Evolutionary conservation across 2,797 vertebrate species (phyloP).

Genomic region (Sebastes itinus): DNA sequence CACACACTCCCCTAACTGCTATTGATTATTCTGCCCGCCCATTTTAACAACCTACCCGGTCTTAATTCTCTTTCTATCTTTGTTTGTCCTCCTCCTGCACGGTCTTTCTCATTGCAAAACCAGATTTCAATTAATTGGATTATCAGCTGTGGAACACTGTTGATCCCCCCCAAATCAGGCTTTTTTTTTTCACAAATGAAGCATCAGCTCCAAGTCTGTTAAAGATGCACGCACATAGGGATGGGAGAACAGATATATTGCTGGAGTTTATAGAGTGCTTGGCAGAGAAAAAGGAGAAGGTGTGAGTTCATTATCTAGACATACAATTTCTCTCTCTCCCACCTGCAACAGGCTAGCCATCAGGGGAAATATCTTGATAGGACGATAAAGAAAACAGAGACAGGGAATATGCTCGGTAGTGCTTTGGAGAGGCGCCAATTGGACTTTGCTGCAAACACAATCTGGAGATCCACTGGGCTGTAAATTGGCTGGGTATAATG

Average conservation of each 20-base stretch:
- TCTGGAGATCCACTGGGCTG: constrained; percentile 69
- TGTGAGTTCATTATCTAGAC: constrained; percentile 71
- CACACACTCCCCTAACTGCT: constrained; percentile 66
- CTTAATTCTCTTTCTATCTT: constrained; percentile 49
- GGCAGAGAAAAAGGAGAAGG: constrained; percentile 45
- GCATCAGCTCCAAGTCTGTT: not conserved
- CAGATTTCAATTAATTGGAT: constrained; percentile 66
- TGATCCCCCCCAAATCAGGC: constrained; percentile 1
- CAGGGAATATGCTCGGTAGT: constrained; percentile 70
- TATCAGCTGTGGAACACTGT: constrained; percentile 53
- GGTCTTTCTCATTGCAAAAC: constrained; percentile 33
- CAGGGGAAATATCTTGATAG: constrained; percentile 77
- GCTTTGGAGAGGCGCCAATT: constrained; percentile 72
- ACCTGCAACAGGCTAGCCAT: constrained; percentile 65
- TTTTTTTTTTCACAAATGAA: constrained; percentile 12
- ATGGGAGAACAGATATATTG: constrained; percentile 27
- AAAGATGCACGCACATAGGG: not conserved
- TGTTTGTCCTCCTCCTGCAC: constrained; percentile 29
- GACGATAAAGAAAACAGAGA: constrained; percentile 72
- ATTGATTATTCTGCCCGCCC: constrained; percentile 70
- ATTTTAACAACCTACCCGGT: constrained; percentile 41
- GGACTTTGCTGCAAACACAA: constrained; percentile 76
- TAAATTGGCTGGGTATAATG: constrained; percentile 72
- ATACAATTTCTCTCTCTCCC: constrained; percentile 56
- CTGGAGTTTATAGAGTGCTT: constrained; percentile 32